phyloP scores from a whole-genome alignment of 2,797 vertebrate species.

The Mus minutoides region DNA sequence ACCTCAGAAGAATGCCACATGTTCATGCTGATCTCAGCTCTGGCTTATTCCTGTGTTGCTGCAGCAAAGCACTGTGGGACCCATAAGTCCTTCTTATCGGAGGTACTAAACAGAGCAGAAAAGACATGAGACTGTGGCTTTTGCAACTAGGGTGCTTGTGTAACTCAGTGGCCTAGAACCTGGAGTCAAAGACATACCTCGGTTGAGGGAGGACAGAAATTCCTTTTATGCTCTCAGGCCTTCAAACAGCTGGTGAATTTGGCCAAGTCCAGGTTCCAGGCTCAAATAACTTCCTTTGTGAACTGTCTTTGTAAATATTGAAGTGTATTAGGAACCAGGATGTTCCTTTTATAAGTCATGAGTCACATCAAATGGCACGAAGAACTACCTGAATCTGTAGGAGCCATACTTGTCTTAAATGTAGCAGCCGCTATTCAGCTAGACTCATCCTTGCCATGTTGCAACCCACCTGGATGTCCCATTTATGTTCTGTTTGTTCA shows the following conservation, averaged over 20 bases:
- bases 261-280: not conserved
- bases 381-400: not conserved
- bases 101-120: not conserved
- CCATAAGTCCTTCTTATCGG: not conserved
- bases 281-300: constrained; percentile 41
- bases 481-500: not conserved
- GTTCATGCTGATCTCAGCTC: constrained; percentile 33
- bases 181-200: not conserved
- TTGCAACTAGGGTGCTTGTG: not conserved
- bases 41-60: not conserved
- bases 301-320: constrained; percentile 53
- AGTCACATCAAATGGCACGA: constrained; percentile 24
- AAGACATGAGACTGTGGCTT: constrained; percentile 9
- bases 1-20: constrained; percentile 3
- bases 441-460: not conserved
- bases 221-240: not conserved
- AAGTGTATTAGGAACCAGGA: not conserved
- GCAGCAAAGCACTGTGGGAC: constrained; percentile 21
- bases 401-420: not conserved
- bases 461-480: not conserved
- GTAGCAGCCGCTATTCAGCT: not conserved
- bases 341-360: not conserved
- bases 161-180: not conserved
- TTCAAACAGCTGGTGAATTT: constrained; percentile 13
- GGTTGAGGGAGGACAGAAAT: not conserved